A percentile compares a stretch with the other conserved stretches of the same genome.
Conservation (phyloP, 92 coral and sea anemone species). For the Phenganax subtilis region DNA sequence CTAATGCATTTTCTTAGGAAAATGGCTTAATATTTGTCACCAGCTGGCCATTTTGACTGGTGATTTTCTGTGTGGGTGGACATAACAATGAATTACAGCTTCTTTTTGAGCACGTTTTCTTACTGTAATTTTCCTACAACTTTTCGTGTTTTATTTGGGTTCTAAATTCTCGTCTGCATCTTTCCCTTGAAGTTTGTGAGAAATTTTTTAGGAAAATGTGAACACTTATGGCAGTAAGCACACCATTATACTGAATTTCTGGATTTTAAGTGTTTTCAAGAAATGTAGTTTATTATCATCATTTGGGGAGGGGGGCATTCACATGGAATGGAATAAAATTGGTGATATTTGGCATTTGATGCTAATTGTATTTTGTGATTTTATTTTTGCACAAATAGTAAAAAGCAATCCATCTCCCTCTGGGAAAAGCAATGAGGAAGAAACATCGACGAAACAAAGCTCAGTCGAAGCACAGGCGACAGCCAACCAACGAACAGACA, state of each 20-base stretch:
- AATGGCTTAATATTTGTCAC: not conserved
- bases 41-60: conserved; percentile 14
- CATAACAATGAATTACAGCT: not conserved
- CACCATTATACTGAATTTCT: no score
- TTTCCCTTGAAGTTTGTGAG: no score
- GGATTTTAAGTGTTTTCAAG: no score
- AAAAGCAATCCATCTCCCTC: conserved; percentile 24
- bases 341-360: not conserved
- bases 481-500: conserved; percentile 17
- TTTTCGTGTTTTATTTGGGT: no score
- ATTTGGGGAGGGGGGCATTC: not conserved
- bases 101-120: not conserved
- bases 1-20: conserved; percentile 1
- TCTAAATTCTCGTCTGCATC: no score
- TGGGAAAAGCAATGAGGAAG: conserved; percentile 22
- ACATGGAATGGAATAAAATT: not conserved
- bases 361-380: not conserved
- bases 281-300: not conserved
- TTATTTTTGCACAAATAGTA: not conserved
- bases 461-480: not conserved
- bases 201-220: no score
- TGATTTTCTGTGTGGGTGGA: conserved; percentile 4
- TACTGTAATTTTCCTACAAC: no score
- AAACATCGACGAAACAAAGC: conserved; percentile 1
- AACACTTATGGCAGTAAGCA: no score